These are phyloP conservation scores for Donacobius atricapilla DNA, from an alignment of 2,113 vertebrate genomes.

Conservation along the genomic window DNA sequence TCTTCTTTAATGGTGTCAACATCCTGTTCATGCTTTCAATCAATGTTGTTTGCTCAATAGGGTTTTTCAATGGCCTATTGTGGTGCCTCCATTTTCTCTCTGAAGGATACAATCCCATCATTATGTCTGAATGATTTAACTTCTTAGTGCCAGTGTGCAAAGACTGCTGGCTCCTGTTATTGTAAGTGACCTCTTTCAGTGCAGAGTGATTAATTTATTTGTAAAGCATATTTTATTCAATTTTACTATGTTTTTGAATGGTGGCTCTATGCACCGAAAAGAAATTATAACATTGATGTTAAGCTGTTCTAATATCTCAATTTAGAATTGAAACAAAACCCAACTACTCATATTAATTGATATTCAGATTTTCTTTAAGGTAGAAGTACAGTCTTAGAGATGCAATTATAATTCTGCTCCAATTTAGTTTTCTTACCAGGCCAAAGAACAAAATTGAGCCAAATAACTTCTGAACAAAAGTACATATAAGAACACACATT, in stretches of 20 bases:
- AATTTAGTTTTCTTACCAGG: background rate
- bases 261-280: background rate
- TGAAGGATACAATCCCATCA: background rate
- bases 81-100: background rate
- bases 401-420: background rate
- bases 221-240: background rate
- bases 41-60: background rate
- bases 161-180: background rate
- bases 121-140: slow-evolving; percentile 8
- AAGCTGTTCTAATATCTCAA: background rate
- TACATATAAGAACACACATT: background rate
- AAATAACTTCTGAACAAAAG: background rate
- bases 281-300: background rate
- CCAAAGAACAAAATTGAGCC: background rate
- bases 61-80: background rate
- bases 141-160: background rate
- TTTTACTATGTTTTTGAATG: background rate
- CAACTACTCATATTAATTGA: background rate
- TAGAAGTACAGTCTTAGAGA: background rate
- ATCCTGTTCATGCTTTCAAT: slow-evolving; percentile 8
- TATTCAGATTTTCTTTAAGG: background rate
- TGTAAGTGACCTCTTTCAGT: background rate
- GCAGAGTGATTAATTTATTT: background rate
- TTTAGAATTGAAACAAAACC: background rate
- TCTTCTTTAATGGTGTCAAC: background rate